Evolutionary conservation across 1,140 invertebrate genomes (phyloP).

Genomic region (Papilio glaucus): DNA sequence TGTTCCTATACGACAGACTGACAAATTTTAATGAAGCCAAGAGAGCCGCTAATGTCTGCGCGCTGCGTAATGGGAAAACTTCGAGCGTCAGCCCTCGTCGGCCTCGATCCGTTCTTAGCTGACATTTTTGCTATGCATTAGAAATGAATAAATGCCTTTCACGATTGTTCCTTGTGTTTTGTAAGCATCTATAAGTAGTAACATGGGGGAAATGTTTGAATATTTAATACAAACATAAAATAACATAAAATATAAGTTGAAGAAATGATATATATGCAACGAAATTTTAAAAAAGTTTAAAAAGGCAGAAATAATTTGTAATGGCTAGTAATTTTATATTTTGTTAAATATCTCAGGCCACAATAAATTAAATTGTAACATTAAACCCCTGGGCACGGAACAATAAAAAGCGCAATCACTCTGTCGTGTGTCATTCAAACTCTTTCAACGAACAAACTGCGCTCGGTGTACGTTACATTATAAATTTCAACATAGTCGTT

Average conservation of each 20-base stretch:
- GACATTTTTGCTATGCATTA: constrained; percentile 47
- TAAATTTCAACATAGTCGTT: constrained; percentile 73
- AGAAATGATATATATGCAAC: too few species aligned
- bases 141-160: constrained; percentile 7
- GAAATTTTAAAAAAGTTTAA: too few species aligned
- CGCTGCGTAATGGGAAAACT: constrained; percentile 80
- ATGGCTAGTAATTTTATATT: constrained; percentile 34
- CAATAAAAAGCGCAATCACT: constrained; percentile 77
- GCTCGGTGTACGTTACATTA: constrained; percentile 75
- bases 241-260: too few species aligned
- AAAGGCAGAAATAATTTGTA: constrained; percentile 38
- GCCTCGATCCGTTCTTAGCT: constrained; percentile 41
- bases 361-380: constrained; percentile 48
- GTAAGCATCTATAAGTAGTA: too few species aligned
- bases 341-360: constrained; percentile 39
- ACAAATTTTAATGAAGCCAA: constrained; percentile 83
- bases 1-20: constrained; percentile 76
- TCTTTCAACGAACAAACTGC: constrained; percentile 65
- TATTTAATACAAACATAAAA: too few species aligned
- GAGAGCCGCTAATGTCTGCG: constrained; percentile 79
- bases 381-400: constrained; percentile 57
- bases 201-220: too few species aligned
- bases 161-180: neutral
- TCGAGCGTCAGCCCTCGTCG: constrained; percentile 53
- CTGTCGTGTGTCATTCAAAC: constrained; percentile 73